Evolutionary conservation across 2,888 invertebrate genomes (phyloP), one percentile per base, ranked within the genome.

Genomic region (Drosophila crucigera): DNA sequence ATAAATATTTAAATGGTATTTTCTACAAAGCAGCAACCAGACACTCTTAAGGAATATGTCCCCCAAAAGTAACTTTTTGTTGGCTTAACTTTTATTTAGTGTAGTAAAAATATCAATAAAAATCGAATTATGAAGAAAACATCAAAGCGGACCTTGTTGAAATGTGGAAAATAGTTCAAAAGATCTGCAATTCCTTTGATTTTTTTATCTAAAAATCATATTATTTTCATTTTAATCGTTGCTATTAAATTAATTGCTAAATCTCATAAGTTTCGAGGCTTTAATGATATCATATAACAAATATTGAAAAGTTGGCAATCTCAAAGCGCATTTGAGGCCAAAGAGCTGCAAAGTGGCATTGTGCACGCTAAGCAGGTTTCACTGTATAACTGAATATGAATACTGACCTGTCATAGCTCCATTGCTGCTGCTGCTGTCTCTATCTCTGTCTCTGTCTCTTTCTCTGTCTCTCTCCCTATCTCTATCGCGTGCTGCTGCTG

Each of bases 351-450:
- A 47, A n/a, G 41, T 11, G 5, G 2, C 43, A 6, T 22, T 4
- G 47, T 47, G 25, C 47, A 47, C 25, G 4, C 22, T 14, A 30
- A 11, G 30, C 41, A 14, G 22, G 28, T 3, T 62, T 53, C 28
- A 74, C 74, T 76, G 68, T 80, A 64, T 30, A 53, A 49, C 19
- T 55, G 7, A n/a, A 11, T 64, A 30, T 54, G 31, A 37, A 33
- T 68, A 91, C 85, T 80, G 66, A 92, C 92, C 92, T 89, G 92
- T 92, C 92, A 92, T 92, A 35, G 92, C 92, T 69, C 92, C 92
- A 68, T 90, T 91, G 60, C 82, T 83, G 76, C 77, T 66, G 78
- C 74, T 62, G 62, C 73, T 49, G 61, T 78, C 76, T 56, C 61
- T 76, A 11, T 56, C 73, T 33, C 73, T 70, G 76, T 83, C 64